Evolutionary conservation across 1,140 invertebrate species (phyloP).

Genomic region (Scaptomyza graminum): DNA sequence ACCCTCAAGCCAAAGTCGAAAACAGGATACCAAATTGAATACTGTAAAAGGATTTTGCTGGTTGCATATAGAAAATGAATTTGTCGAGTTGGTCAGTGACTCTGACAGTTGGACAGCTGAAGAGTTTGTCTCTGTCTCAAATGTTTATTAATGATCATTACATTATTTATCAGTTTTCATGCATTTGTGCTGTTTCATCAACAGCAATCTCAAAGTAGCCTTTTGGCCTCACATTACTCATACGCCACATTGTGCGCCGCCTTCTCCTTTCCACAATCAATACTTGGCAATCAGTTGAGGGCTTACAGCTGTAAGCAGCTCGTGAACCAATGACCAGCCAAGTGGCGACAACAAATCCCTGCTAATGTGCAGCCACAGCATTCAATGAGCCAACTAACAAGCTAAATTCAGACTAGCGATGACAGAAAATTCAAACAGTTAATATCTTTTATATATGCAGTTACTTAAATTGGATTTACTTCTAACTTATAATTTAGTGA

Average conservation of each 20-base stretch:
- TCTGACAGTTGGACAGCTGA: slow-evolving; percentile 58
- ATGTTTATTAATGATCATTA: slow-evolving; percentile 66
- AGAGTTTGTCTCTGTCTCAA: slow-evolving; percentile 22
- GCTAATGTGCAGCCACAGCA: slow-evolving; percentile 56
- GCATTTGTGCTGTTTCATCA: slow-evolving; percentile 29
- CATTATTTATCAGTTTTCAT: slow-evolving; percentile 55
- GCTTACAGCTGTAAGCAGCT: slow-evolving; percentile 64
- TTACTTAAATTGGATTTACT: no score
- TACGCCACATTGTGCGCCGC: slow-evolving; percentile 16
- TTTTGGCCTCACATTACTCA: slow-evolving; percentile 39
- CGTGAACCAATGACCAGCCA: slow-evolving; percentile 48
- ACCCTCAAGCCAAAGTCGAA: slow-evolving; percentile 29
- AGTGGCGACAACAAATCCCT: slow-evolving; percentile 58
- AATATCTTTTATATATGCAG: no score
- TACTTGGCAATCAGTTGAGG: slow-evolving; percentile 62
- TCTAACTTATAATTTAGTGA: no score
- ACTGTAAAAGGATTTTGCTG: slow-evolving; percentile 24
- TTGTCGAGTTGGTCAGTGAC: slow-evolving; percentile 32
- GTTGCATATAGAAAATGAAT: slow-evolving; percentile 6
- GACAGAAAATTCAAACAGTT: no score
- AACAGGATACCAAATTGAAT: slow-evolving; percentile 25
- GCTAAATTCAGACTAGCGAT: slow-evolving; percentile 29
- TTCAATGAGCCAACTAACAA: slow-evolving; percentile 47
- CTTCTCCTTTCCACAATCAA: slow-evolving; percentile 48
- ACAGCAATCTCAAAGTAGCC: no score